Base-by-base conservation (phyloP, 2,797 vertebrate genomes). In the Fratercula arctica region DNA sequence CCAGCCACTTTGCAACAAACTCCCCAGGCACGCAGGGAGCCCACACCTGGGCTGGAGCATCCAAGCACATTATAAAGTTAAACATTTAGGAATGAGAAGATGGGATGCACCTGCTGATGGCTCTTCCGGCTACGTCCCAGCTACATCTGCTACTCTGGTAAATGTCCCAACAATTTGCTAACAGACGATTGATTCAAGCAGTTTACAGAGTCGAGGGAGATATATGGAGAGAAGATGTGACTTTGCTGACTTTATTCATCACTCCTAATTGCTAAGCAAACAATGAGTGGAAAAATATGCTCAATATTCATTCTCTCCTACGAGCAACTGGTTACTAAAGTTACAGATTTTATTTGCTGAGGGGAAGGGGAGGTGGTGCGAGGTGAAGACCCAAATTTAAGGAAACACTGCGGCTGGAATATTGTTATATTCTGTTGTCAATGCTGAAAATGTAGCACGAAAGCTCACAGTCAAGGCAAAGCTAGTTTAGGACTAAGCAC, bases 241-340 rank as follows among this genome's bases (percentile, higher is more conserved):
- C 80, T 95, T 75, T 25, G 53, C 91, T 67, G 73, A 28, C 83
- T 95, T 90, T 59, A 82, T 95, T 82, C 51, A 67, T 92, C 87
- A n/a, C 60, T 81, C 37, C 70, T 92, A 85, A 90, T 82, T 92
- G 81, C 92, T 35, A n/a, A 83, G 70, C 43, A 79, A 89, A 91
- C 1, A 7, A 79, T 8, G 63, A 78, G 70, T 8, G 56, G 31
- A 60, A 35, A 93, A 77, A 85, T 25, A 75, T 18, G n/a, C 29
- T 81, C 81, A 37, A 24, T 17, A 26, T 63, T 85, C 70, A 8
- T 18, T 15, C 37, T 68, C 50, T n/a, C 35, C 29, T 11, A 68
- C 10, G 51, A 90, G 54, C 60, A 19, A 28, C 19, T 13, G 61
- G 29, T 83, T 90, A 15, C 87, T 63, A 9, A 69, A 63, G 70